Conservation (phyloP, 2,888 invertebrate species). For the Laspeyria flexula region DNA sequence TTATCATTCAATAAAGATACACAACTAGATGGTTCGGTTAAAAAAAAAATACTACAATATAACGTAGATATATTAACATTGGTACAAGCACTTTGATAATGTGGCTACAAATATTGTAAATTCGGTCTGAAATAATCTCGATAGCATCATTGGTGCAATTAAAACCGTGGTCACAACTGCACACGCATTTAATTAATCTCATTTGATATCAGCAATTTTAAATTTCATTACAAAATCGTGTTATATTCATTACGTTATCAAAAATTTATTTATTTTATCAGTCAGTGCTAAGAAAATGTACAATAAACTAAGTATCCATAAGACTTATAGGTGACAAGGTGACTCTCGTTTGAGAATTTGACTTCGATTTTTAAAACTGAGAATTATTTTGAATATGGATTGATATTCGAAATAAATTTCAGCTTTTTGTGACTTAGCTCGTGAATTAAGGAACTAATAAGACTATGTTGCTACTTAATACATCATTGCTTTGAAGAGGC, state of each 20-base stretch:
- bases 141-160: constrained; percentile 36
- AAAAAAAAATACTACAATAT: no score
- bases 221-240: constrained; percentile 25
- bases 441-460: not conserved
- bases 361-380: constrained; percentile 1
- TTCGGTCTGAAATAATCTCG: constrained; percentile 17
- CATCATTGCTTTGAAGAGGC: no score
- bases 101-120: constrained; percentile 12
- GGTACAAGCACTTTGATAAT: not conserved
- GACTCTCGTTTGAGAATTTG: no score
- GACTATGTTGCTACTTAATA: no score
- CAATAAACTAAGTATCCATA: not conserved
- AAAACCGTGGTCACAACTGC: constrained; percentile 33
- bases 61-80: not conserved
- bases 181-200: constrained; percentile 35
- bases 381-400: constrained; percentile 3
- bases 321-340: no score
- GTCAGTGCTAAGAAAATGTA: not conserved
- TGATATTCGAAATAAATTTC: constrained; percentile 12
- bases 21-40: no score
- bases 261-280: constrained; percentile 22
- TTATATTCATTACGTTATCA: constrained; percentile 20
- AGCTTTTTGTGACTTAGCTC: not conserved
- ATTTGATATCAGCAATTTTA: constrained; percentile 38
- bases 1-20: no score